These are phyloP conservation scores for Andrena hattorfiana DNA, from an alignment of 2,888 invertebrate species.

Conservation along the genomic window DNA sequence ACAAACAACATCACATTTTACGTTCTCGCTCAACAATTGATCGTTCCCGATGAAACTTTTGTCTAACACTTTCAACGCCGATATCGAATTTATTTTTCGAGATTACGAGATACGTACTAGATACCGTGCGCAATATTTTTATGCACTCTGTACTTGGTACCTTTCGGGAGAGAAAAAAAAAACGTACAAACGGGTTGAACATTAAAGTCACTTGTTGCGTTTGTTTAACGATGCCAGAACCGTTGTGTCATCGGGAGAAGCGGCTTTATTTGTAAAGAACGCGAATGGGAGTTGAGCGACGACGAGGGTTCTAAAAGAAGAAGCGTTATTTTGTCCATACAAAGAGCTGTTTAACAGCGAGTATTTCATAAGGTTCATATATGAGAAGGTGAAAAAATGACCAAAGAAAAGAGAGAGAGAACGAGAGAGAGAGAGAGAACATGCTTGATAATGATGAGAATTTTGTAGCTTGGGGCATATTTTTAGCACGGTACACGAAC, in stretches of 20 bases:
- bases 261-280: constrained; percentile 17
- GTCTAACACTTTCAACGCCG: constrained; percentile 22
- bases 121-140: constrained; percentile 37
- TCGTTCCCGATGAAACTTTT: constrained; percentile 13
- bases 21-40: constrained; percentile 41
- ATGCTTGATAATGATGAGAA: constrained; percentile 30
- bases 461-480: constrained; percentile 71
- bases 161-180: constrained; percentile 11
- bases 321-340: constrained; percentile 64
- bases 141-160: constrained; percentile 26
- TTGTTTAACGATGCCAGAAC: constrained; percentile 27
- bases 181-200: constrained; percentile 37
- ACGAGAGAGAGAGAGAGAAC: neutral
- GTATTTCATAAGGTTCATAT: constrained; percentile 62
- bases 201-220: constrained; percentile 37
- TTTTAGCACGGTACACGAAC: constrained; percentile 73
- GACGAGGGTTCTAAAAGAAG: constrained; percentile 63
- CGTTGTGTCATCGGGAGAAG: constrained; percentile 10
- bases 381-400: constrained; percentile 47
- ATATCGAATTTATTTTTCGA: constrained; percentile 40
- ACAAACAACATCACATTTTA: constrained; percentile 16
- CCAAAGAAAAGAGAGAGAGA: constrained; percentile 38
- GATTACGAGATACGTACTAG: constrained; percentile 19
- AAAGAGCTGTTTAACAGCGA: constrained; percentile 51
- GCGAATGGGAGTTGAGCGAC: constrained; percentile 46